Percentiles rank a stretch among this genome's conserved stretches.
phyloP scores from a whole-genome alignment of 2,113 vertebrate genomes.

The Hyla sarda region DNA sequence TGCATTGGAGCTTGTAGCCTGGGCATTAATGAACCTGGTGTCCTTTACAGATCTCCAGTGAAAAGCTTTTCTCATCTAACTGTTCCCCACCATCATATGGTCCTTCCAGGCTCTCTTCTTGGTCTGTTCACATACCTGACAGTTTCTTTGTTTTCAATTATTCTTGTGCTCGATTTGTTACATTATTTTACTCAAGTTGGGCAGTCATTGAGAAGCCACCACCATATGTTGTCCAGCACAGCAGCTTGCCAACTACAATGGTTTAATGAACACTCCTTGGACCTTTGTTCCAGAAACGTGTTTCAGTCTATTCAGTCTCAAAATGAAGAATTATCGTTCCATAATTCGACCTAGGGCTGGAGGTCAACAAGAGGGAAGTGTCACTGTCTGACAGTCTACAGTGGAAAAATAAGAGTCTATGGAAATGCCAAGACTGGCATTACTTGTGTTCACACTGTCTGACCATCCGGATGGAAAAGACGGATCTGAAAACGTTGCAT shows the following conservation, averaged over 20 bases:
- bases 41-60: neutral
- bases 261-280: conserved; percentile 58
- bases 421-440: neutral
- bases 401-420: too few species aligned
- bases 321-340: conserved; percentile 61
- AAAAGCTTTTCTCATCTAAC: neutral
- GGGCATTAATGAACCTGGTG: neutral
- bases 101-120: conserved; percentile 30
- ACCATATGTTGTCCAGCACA: conserved; percentile 71
- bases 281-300: conserved; percentile 59
- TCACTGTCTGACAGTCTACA: neutral
- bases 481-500: too few species aligned
- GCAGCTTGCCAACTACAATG: conserved; percentile 62
- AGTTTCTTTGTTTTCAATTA: conserved; percentile 71
- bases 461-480: too few species aligned
- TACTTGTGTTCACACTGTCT: too few species aligned
- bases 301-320: conserved; percentile 55
- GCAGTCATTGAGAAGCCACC: conserved; percentile 63
- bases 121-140: conserved; percentile 57
- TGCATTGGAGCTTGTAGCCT: conserved; percentile 16
- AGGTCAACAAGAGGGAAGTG: conserved; percentile 25
- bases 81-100: conserved; percentile 56
- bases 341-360: conserved; percentile 32
- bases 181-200: conserved; percentile 66
- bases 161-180: conserved; percentile 64